A percentile compares a stretch with the other conserved stretches of the same genome.
phyloP scores from a whole-genome alignment of 2,113 vertebrate genomes.

The Chloroceryle aenea region DNA sequence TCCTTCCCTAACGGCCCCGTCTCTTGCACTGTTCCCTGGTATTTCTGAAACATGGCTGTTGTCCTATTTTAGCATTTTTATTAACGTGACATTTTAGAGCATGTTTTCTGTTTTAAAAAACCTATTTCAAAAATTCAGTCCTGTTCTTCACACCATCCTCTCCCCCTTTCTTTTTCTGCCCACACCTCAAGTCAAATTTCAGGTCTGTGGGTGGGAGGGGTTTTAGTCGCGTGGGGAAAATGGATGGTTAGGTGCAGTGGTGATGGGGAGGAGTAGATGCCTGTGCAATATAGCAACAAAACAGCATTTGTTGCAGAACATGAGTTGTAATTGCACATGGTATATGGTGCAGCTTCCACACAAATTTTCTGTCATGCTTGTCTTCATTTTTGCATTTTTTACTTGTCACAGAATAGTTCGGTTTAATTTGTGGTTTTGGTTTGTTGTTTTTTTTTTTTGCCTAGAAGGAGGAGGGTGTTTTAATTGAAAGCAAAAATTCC shows the following conservation, averaged over 20 bases:
- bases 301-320: neutral
- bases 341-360: neutral
- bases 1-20: neutral
- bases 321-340: neutral
- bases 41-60: neutral
- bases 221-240: neutral
- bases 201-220: neutral
- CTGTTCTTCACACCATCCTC: neutral
- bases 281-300: neutral
- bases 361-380: neutral
- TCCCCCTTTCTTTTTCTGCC: slow-evolving; percentile 6
- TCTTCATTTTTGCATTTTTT: neutral
- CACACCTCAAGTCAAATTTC: neutral
- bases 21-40: neutral
- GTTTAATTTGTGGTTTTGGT: slow-evolving; percentile 1
- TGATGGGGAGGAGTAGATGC: neutral
- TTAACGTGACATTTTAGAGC: neutral
- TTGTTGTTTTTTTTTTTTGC: slow-evolving; percentile 13
- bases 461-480: neutral
- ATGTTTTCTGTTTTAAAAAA: neutral
- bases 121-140: neutral
- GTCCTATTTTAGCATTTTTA: neutral
- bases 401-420: neutral
- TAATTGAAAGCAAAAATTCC: slow-evolving; percentile 37
- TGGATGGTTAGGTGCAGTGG: neutral